Base-by-base conservation (phyloP, 2,797 vertebrate genomes). In the Moxostoma hubbsi region DNA sequence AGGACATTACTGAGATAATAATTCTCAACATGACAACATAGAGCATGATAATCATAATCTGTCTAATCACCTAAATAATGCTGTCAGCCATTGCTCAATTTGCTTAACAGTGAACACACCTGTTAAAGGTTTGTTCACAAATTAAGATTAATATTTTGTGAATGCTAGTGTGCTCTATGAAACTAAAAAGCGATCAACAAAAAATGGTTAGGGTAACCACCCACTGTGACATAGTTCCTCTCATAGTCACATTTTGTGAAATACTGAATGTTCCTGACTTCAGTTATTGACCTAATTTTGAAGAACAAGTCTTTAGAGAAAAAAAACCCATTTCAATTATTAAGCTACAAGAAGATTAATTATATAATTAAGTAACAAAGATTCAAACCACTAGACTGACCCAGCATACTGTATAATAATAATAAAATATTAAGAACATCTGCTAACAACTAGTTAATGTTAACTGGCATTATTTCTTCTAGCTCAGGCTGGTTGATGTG, bases 401-500 rank as follows among this genome's bases (percentile, higher is more conserved):
- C 36, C 36, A 36, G 36, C 58, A 45, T 4, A 36, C 5, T 57
- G 11, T 50, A 45, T 1, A 2, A 2, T 51, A 2, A 2, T 51
- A 36, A 43, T 6, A 1, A 9, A 55, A 62, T 16, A 46, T n/a
- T 54, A 18, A 77, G 24, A 69, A 12, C n/a, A 12, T 50, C 36
- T 9, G 7, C 5, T n/a, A 68, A 24, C 24, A 24, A 24, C 24
- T 24, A 15, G 70, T 46, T 59, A 36, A 81, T 36, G 36, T 36
- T 36, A 65, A 69, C 72, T 69, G 65, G 36, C 36, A 36, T 36
- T 63, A 59, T 57, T 57, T 18, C 7, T 72, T 73, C n/a, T n/a
- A 47, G 64, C 51, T 49, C 66, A 45, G 62, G 5, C 16, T 54
- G 10, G 49, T 54, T 13, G 61, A 78, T 82, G 82, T 84, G 84